Evolutionary conservation across 2,113 vertebrate genomes (phyloP), one percentile per base, ranked within the genome.

Genomic region (Apaloderma vittatum): DNA sequence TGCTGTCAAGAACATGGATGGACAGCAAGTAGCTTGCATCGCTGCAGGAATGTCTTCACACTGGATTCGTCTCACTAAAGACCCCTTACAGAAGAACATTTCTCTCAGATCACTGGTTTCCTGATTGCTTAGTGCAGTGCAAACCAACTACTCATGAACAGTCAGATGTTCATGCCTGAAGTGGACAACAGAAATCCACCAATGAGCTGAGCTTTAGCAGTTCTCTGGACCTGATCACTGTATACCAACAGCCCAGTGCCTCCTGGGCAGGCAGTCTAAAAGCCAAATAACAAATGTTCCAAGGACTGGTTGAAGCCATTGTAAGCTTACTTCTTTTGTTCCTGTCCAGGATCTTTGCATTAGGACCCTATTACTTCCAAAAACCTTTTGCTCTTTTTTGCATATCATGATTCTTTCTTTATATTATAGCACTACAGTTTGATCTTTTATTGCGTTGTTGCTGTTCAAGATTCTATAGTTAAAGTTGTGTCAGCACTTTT

Each of bases 401-500:
- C 49, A 65, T 87, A 85, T 46, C 12, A 8, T 23, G 46, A 89
- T 76, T 76, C 24, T 89, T 75, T 80, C 80, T 94, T 81, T 92
- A 85, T 68, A 75, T 48, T 83, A 37, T 58, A 85, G 61, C 58
- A 51, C 81, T 72, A 58, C 62, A 79, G 49, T 85, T 73, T 57
- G 79, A 70, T 94, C 82, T 92, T 95, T 95, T 85, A 84, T 54
- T 88, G 73, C 59, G 49, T 9, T 91, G 66, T 45, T 96, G 94
- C 45, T 83, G 80, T 57, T 97, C 75, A 55, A 95, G 76, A 84
- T 86, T 40, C 76, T 80, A 71, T 48, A 95, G 72, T 86, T 95
- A 95, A 95, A 88, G 70, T 90, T 93, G 85, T 83, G 86, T 89
- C 90, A 92, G 70, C 89, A 84, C 58, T 96, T 95, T 83, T 68